phyloP scores from a whole-genome alignment of 2,113 vertebrate genomes.

The Nothoprocta perdicaria region DNA sequence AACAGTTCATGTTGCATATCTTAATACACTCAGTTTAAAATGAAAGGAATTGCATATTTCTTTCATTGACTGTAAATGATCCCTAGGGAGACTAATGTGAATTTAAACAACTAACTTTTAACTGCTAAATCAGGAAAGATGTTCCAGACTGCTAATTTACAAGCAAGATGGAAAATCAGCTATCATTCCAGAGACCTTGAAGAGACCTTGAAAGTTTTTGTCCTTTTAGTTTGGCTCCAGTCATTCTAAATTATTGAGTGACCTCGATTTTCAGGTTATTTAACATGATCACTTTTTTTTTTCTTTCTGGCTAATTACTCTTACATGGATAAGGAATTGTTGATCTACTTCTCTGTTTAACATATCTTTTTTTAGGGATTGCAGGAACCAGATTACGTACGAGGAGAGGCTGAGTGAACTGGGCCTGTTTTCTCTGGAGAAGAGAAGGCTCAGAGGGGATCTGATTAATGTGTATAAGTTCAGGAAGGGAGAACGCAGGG shows the following conservation, averaged over 20 bases:
- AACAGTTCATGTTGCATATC: not conserved
- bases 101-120: slow-evolving; percentile 34
- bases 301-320: not conserved
- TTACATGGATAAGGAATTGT: not conserved
- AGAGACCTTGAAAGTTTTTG: not conserved
- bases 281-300: not conserved
- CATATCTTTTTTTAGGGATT: not conserved
- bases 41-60: not conserved
- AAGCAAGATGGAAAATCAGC: not conserved
- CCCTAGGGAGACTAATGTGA: not conserved
- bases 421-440: too few species aligned
- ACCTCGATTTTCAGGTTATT: not conserved
- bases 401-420: too few species aligned
- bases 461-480: too few species aligned
- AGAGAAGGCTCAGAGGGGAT: too few species aligned
- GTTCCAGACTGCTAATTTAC: not conserved
- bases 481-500: too few species aligned
- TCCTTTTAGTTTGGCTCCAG: not conserved
- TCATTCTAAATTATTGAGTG: not conserved
- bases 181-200: not conserved
- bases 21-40: not conserved
- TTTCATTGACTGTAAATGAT: not conserved
- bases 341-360: not conserved
- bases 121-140: not conserved
- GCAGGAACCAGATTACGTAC: too few species aligned